A percentile compares a stretch with the other conserved stretches of the same genome.
Evolutionary conservation across 23 tunicate genomes (phyloP).

Genomic region (Halocynthia aurantium): DNA sequence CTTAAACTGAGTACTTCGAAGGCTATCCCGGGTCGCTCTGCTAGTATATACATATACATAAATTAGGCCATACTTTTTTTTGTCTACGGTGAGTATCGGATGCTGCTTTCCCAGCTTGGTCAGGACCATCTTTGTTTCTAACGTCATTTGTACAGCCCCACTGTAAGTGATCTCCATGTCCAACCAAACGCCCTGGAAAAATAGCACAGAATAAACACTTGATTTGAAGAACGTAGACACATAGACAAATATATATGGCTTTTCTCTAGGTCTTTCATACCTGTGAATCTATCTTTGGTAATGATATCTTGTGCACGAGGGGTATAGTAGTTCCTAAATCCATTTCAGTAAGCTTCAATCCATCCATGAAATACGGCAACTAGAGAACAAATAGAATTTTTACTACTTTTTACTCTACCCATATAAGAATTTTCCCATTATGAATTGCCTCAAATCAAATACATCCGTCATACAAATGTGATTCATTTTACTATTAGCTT

Average conservation of each 20-base stretch:
- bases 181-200: conserved; percentile 74
- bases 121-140: conserved; percentile 67
- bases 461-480: not conserved
- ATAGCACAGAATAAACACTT: not conserved
- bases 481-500: not conserved
- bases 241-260: too few species aligned
- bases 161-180: conserved; percentile 82
- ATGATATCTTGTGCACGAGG: conserved; percentile 72
- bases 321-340: conserved; percentile 76
- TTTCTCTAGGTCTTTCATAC: conserved; percentile 2
- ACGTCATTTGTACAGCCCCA: conserved; percentile 80
- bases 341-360: conserved; percentile 78
- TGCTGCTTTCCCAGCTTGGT: conserved; percentile 49
- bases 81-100: not conserved
- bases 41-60: not conserved
- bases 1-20: too few species aligned
- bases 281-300: conserved; percentile 77
- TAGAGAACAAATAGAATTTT: conserved; percentile 1
- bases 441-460: too few species aligned
- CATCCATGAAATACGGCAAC: conserved; percentile 93
- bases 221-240: too few species aligned
- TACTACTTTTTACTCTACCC: not conserved
- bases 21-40: not conserved
- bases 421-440: too few species aligned
- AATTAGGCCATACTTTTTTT: not conserved